phyloP scores from a whole-genome alignment of 1,140 invertebrate species.

The Venturia canescens region DNA sequence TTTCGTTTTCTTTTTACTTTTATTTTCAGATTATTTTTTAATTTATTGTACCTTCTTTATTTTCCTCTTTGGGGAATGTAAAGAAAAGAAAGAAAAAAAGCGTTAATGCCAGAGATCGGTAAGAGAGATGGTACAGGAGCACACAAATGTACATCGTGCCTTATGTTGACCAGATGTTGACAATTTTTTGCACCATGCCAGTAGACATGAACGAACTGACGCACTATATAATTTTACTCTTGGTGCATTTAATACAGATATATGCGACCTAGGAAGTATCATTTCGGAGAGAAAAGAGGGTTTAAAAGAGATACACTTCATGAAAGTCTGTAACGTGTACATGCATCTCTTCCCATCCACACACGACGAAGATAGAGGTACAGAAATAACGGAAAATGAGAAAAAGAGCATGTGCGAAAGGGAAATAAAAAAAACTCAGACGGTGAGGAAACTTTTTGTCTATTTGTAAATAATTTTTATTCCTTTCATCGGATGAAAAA shows the following conservation, averaged over 20 bases:
- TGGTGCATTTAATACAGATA: not conserved
- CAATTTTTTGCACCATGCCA: slow-evolving; percentile 60
- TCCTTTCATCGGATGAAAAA: not conserved
- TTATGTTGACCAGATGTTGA: slow-evolving; percentile 64
- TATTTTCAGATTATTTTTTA: too few species aligned
- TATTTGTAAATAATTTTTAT: slow-evolving; percentile 12
- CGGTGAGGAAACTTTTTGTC: not conserved
- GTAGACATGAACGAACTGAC: slow-evolving; percentile 57
- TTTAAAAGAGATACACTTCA: not conserved
- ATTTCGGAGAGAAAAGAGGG: slow-evolving; percentile 30
- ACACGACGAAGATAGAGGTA: not conserved
- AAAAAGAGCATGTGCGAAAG: not conserved
- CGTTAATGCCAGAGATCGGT: not conserved
- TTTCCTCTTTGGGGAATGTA: not conserved
- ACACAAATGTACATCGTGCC: slow-evolving; percentile 44
- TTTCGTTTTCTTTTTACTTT: slow-evolving; percentile 7
- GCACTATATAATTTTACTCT: slow-evolving; percentile 36
- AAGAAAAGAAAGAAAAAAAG: not conserved
- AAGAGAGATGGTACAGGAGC: slow-evolving; percentile 23
- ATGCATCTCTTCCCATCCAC: slow-evolving; percentile 18
- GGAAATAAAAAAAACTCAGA: not conserved
- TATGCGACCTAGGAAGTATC: not conserved
- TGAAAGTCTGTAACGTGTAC: slow-evolving; percentile 5
- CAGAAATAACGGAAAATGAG: not conserved
- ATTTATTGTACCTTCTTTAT: not conserved